A percentile compares a stretch with the other conserved stretches of the same genome.
These are phyloP conservation scores for Melanocharis versteri DNA, from an alignment of 2,113 vertebrate species.

Conservation along the genomic window DNA sequence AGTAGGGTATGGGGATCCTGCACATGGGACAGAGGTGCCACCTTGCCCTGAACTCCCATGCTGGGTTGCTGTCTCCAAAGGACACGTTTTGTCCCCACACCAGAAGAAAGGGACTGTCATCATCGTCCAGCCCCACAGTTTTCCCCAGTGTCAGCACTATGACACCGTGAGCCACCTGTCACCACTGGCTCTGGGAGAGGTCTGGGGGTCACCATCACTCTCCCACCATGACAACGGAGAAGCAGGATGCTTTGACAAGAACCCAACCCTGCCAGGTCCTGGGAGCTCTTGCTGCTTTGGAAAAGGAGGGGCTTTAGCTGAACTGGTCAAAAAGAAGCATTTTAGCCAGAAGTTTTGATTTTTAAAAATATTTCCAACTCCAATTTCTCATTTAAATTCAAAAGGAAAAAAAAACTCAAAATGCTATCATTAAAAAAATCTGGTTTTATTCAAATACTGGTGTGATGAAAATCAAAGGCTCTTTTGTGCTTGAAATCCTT, in stretches of 20 bases:
- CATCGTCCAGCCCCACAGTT: not conserved
- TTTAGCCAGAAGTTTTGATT: not conserved
- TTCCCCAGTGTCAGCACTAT: not conserved
- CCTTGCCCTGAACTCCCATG: fast-evolving
- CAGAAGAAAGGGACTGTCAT: not conserved
- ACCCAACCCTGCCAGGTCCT: not conserved
- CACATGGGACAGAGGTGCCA: not conserved
- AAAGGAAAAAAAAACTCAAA: not conserved
- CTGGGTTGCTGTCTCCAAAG: not conserved
- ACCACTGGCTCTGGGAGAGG: not conserved
- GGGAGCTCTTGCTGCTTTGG: not conserved
- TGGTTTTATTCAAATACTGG: not conserved
- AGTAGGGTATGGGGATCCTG: not conserved
- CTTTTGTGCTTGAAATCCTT: not conserved
- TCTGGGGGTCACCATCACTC: not conserved
- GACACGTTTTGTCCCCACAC: not conserved
- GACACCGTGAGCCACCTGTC: not conserved
- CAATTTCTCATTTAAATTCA: not conserved
- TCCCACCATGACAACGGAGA: not conserved
- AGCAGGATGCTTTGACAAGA: not conserved
- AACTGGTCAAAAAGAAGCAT: not conserved
- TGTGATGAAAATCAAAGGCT: not conserved
- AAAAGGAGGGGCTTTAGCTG: not conserved
- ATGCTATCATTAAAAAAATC: not conserved
- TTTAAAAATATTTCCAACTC: not conserved